A percentile compares a stretch with the other conserved stretches of the same genome.
Evolutionary conservation across 2,888 invertebrate species (phyloP).

Genomic region (Bellardia pandia): DNA sequence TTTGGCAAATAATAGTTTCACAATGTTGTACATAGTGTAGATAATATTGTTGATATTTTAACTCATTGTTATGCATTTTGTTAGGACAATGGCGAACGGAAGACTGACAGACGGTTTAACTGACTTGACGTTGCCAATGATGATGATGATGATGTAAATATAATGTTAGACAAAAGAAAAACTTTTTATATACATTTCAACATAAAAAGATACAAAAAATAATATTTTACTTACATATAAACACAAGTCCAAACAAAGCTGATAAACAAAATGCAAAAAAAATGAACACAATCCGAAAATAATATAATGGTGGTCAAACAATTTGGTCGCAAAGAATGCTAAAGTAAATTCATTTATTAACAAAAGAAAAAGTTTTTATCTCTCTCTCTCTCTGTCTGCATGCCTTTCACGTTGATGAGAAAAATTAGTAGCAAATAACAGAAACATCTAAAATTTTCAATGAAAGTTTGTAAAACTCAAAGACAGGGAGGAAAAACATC

Average conservation of each 20-base stretch:
- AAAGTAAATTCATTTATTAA: conserved; percentile 60
- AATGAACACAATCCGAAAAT: conserved; percentile 2
- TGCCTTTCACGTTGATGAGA: not conserved
- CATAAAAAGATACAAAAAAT: not conserved
- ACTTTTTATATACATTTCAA: conserved; percentile 34
- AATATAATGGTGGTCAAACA: conserved; percentile 65
- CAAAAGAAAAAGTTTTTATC: conserved; percentile 56
- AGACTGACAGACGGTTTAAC: conserved; percentile 15
- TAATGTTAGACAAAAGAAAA: conserved; percentile 60
- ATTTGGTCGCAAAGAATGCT: conserved; percentile 49
- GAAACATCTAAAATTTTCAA: not conserved
- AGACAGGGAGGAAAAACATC: not conserved
- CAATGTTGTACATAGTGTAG: not conserved
- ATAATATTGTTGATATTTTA: conserved; percentile 19
- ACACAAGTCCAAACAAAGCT: conserved; percentile 23
- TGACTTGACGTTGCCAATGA: conserved; percentile 37
- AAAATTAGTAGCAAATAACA: conserved; percentile 17
- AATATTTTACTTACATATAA: conserved; percentile 2
- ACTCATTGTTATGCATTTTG: conserved; percentile 43
- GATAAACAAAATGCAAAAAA: conserved; percentile 5
- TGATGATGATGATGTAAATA: conserved; percentile 58
- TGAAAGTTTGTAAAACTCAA: conserved; percentile 14
- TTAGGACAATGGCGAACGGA: conserved; percentile 17
- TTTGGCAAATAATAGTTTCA: not conserved
- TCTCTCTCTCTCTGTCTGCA: not conserved